Evolutionary conservation across 2,888 invertebrate species (phyloP), one percentile per base, ranked within the genome.

Genomic region (Cheilosia scutellata): DNA sequence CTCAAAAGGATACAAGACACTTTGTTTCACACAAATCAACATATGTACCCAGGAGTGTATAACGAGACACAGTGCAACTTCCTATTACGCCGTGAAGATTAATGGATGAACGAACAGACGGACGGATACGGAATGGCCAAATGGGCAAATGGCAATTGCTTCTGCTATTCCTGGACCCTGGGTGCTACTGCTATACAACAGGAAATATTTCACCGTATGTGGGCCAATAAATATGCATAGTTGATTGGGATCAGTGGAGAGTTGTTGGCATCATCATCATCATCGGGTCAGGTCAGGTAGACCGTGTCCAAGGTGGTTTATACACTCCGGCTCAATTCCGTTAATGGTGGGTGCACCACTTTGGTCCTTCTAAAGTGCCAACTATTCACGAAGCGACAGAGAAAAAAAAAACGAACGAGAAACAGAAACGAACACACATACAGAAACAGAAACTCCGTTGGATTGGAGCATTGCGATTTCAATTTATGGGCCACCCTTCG

Each of bases 141-240:
- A 77, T 77, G 76, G 76, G 76, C 33, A 9, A 55, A 68, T 57
- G 37, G 55, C n/a, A 57, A n/a, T 57, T 40, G 4, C 42, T 40
- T 13, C 68, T 44, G 62, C 44, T 62, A 4, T 33, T 31, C 16
- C 62, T 62, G 29, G 31, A 4, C 4, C 40, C 47, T 55, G 2
- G 49, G 6, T 9, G 13, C 5, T 47, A 20, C 20, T 20, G 20
- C 25, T 7, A 5, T 47, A 9, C 33, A 88, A 88, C 89, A 89
- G 89, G 89, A 90, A 91, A 91, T 91, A 91, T 91, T 91, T 91
- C 90, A 91, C 90, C 89, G 89, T 88, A 90, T 90, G 90, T 90
- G 89, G 90, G 91, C 90, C 92, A 92, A 92, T 92, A 92, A 92
- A 92, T 92, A 91, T 92, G 88, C 88, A 88, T 88, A 88, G 80